Conservation (phyloP, 2,888 invertebrate species). For the Anarsia innoxiella region DNA sequence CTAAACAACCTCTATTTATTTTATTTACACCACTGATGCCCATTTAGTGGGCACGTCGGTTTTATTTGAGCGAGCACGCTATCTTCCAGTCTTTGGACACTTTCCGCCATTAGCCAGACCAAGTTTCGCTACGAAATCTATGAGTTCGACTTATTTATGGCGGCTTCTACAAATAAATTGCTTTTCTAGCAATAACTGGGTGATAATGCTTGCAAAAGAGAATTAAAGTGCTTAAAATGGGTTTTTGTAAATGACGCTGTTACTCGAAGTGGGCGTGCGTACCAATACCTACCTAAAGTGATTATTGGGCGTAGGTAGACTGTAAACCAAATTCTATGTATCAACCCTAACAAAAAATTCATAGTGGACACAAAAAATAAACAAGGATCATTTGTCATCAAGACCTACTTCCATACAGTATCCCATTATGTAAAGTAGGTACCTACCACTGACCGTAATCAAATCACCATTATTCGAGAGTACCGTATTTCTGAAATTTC, state of each 20-base stretch:
- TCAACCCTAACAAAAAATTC: too few relatives aligned
- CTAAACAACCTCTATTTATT: slow-evolving; percentile 22
- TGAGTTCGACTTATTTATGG: slow-evolving; percentile 2
- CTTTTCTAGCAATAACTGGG: background rate
- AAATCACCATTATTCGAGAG: slow-evolving; percentile 5
- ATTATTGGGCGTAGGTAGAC: too few relatives aligned
- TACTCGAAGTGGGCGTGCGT: too few relatives aligned
- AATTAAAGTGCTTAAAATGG: too few relatives aligned
- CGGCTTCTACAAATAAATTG: background rate
- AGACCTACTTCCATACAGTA: too few relatives aligned
- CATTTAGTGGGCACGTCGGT: slow-evolving; percentile 15
- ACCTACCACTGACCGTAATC: slow-evolving; percentile 8
- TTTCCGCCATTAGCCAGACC: slow-evolving; percentile 1
- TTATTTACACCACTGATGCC: slow-evolving; percentile 24
- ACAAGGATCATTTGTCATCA: too few relatives aligned
- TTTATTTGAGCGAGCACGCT: slow-evolving; percentile 16
- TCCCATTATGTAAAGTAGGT: too few relatives aligned
- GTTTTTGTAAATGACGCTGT: too few relatives aligned
- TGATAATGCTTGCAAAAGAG: slow-evolving; percentile 1
- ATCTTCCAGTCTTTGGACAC: slow-evolving; percentile 12
- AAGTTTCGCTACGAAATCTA: slow-evolving; percentile 1
- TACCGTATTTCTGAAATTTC: background rate
- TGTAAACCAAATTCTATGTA: too few relatives aligned
- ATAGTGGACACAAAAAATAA: too few relatives aligned
- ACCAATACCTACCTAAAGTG: too few relatives aligned